phyloP scores from a whole-genome alignment of 2,888 invertebrate species.

The Anaspis maculata region DNA sequence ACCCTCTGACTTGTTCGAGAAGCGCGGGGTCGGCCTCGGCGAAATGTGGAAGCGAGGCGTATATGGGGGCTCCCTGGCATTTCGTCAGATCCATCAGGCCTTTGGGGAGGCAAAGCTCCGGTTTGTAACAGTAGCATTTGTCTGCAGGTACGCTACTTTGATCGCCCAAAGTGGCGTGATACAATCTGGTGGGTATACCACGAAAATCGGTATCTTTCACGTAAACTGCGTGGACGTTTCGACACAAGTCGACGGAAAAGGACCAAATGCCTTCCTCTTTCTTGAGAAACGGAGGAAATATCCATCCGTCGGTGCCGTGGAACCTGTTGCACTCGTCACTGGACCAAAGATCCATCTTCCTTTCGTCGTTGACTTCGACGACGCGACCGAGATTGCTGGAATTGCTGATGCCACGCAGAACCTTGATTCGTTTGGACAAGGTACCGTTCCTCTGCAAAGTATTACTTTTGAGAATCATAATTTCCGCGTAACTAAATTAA shows the following conservation, averaged over 20 bases:
- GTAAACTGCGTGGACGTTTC: slow-evolving; percentile 55
- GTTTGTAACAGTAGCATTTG: slow-evolving; percentile 48
- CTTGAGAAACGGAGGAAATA: slow-evolving; percentile 67
- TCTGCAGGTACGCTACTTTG: slow-evolving; percentile 46
- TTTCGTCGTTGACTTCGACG: slow-evolving; percentile 57
- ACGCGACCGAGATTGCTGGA: slow-evolving; percentile 67
- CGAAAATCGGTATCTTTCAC: slow-evolving; percentile 50
- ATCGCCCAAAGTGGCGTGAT: slow-evolving; percentile 63
- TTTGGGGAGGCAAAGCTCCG: slow-evolving; percentile 57
- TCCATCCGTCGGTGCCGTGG: slow-evolving; percentile 78
- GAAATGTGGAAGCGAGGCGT: slow-evolving; percentile 74
- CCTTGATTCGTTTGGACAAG: slow-evolving; percentile 57
- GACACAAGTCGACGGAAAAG: slow-evolving; percentile 70
- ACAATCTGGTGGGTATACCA: slow-evolving; percentile 60
- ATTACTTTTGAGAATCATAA: slow-evolving; percentile 5
- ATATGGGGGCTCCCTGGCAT: slow-evolving; percentile 64
- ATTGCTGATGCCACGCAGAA: slow-evolving; percentile 66
- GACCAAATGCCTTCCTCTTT: slow-evolving; percentile 56
- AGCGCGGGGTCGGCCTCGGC: slow-evolving; percentile 49
- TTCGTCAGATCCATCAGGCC: slow-evolving; percentile 62
- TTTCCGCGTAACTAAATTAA: not conserved
- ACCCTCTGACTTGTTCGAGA: slow-evolving; percentile 47
- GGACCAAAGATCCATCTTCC: slow-evolving; percentile 54
- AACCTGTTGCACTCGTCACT: slow-evolving; percentile 64
- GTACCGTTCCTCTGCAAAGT: slow-evolving; percentile 68